These are phyloP conservation scores for Meloidogyne floridensis DNA, from an alignment of 1,140 invertebrate species.

Conservation along the genomic window DNA sequence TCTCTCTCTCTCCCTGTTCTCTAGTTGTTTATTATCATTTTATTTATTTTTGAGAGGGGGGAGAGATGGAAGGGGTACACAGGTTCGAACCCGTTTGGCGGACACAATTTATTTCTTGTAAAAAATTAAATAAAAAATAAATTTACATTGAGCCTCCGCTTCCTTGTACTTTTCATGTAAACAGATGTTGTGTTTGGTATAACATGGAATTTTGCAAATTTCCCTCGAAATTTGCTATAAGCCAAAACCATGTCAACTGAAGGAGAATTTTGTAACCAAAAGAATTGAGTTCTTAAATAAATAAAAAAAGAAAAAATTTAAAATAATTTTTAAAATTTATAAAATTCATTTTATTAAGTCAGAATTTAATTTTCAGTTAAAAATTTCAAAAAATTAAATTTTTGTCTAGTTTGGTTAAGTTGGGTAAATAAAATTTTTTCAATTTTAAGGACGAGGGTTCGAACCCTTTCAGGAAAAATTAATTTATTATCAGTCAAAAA, in stretches of 20 bases:
- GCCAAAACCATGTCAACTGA: slow-evolving; percentile 9
- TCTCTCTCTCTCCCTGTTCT: no score
- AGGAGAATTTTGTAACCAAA: slow-evolving; percentile 24
- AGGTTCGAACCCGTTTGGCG: no score
- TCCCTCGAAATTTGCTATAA: not conserved
- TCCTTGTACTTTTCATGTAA: slow-evolving; percentile 15
- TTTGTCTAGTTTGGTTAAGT: no score
- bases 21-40: no score
- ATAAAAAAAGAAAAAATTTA: not conserved
- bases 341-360: no score
- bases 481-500: not conserved
- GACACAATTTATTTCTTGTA: not conserved
- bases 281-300: slow-evolving; percentile 16
- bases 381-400: no score
- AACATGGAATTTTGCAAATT: slow-evolving; percentile 11
- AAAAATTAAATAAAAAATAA: not conserved
- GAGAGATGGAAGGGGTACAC: no score
- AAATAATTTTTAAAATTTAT: not conserved
- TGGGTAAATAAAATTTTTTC: no score
- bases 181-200: not conserved
- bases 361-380: no score
- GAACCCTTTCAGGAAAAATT: no score
- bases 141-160: not conserved
- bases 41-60: no score
- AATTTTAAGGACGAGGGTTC: no score